These are phyloP conservation scores for Butastur rufipennis DNA, from an alignment of 2,113 vertebrate species.

Conservation along the genomic window DNA sequence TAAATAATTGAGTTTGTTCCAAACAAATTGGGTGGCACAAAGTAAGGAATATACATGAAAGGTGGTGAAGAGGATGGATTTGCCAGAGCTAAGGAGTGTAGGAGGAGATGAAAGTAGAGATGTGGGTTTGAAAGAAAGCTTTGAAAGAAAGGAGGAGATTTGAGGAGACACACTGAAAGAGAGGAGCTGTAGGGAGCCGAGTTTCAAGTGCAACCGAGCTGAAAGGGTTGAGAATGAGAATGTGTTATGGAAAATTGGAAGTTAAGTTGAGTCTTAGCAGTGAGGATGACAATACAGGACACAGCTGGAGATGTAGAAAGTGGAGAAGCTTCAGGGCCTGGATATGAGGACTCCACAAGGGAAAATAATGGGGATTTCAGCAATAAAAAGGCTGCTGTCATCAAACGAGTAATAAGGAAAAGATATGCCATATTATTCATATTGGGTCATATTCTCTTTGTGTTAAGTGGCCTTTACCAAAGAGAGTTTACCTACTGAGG, in stretches of 20 bases:
- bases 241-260: not conserved
- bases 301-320: not conserved
- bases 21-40: constrained; percentile 48
- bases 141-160: constrained; percentile 46
- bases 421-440: not conserved
- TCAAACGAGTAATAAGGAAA: not conserved
- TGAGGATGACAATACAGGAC: not conserved
- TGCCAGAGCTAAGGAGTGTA: constrained; percentile 25
- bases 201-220: not conserved
- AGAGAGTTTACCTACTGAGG: not conserved
- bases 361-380: not conserved
- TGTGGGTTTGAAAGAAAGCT: constrained; percentile 41
- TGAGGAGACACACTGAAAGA: not conserved
- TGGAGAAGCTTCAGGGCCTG: not conserved
- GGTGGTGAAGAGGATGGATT: not conserved
- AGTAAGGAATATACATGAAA: constrained; percentile 27
- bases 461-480: not conserved
- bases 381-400: not conserved
- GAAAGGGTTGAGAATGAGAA: not conserved
- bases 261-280: not conserved
- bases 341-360: not conserved
- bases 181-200: not conserved
- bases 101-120: constrained; percentile 59
- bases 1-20: constrained; percentile 47
- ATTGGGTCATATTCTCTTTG: not conserved